Conservation (phyloP, 2,797 vertebrate genomes). For the Sebastes umbrosus region DNA sequence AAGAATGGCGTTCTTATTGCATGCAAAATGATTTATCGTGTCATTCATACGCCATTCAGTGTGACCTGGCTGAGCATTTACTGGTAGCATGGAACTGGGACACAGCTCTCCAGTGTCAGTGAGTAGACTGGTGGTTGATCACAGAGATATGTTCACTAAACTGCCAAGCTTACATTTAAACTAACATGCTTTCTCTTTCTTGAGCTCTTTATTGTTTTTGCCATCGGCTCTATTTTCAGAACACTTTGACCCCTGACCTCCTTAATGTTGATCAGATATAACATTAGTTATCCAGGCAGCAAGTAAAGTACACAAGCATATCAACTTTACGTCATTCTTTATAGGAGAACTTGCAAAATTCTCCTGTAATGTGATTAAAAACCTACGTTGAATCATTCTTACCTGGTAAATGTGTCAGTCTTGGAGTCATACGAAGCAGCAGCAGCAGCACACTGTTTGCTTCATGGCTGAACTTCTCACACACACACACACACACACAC, state of each 20-base stretch:
- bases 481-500: slow-evolving; percentile 33
- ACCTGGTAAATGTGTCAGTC: slow-evolving; percentile 31
- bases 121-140: neutral
- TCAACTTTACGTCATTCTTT: rapidly evolving
- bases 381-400: neutral
- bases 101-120: neutral
- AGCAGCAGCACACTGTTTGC: slow-evolving; percentile 19
- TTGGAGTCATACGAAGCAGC: slow-evolving; percentile 21
- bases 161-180: neutral
- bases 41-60: too few relatives aligned
- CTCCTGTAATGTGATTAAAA: too few relatives aligned
- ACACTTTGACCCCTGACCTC: neutral
- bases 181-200: neutral
- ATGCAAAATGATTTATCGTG: too few relatives aligned
- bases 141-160: rapidly evolving
- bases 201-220: neutral
- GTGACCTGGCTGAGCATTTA: neutral
- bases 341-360: neutral
- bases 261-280: neutral
- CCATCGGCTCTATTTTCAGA: neutral
- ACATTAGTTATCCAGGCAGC: neutral
- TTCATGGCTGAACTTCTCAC: neutral
- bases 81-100: neutral
- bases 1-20: too few relatives aligned
- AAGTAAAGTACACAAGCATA: neutral